Base-by-base conservation (phyloP, 2,113 vertebrate genomes). In the Sceloporus tristichus region DNA sequence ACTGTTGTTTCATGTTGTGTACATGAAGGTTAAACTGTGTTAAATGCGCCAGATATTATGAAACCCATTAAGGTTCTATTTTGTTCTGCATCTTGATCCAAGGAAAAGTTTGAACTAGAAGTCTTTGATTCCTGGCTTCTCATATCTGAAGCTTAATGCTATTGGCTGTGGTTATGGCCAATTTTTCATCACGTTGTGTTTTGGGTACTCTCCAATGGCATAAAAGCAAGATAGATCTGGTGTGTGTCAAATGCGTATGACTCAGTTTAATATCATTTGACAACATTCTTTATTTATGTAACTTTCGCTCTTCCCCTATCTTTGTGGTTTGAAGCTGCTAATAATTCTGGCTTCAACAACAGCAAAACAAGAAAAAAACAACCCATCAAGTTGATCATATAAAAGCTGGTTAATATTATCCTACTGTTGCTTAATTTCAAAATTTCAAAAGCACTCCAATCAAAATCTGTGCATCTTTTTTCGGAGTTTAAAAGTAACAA, bases 11-110 rank as follows among this genome's bases (percentile, higher is more conserved):
- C 19, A 48, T 48, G 48, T 48, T 48, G 48, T 6, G 48, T 48
- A 48, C 5, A 48, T 48, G 48, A 7, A 48, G 48, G 48, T 48
- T 48, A 48, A 48, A 48, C 48, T 48, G 48, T 48, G 48, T 48
- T 48, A 48, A 48, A 48, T 48, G 48, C 48, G 7, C 48, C 48
- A 5, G 48, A 48, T 48, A 5, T 48, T 48, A 48, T 48, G 48
- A 48, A 48, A 48, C 48, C 48, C 48, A 48, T 48, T 48, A 48
- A 48, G 48, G 48, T 48, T 48, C 48, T 48, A 59, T 8, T 40
- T 78, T n/a, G 5, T 38, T 42, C 27, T 89, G 23, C 23, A 16
- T 91, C 78, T 75, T 18, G 86, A 59, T 16, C 88, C 27, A 27
- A 86, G 4, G 5, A 1, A 21, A 79, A 71, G 8, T 75, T 79